Conservation (phyloP, 2,888 invertebrate genomes). For the Argyra leucocephala region DNA sequence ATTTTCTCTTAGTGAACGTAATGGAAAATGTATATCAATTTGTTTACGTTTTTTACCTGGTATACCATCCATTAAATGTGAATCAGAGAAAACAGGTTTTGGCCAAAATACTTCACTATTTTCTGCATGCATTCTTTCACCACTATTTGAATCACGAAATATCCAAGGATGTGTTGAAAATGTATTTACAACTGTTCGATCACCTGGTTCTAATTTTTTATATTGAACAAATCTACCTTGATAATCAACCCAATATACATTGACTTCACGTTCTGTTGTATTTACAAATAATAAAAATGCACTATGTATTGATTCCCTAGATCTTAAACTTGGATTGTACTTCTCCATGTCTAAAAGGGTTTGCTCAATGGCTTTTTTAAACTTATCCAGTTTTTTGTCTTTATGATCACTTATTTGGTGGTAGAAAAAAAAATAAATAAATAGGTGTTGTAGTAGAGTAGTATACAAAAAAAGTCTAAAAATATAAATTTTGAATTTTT, state of each 20-base stretch:
- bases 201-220: slow-evolving; percentile 48
- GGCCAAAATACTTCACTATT: slow-evolving; percentile 47
- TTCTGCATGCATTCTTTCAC: slow-evolving; percentile 55
- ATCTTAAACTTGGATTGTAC: slow-evolving; percentile 20
- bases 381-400: not conserved
- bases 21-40: slow-evolving; percentile 34
- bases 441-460: no score
- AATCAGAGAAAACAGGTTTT: slow-evolving; percentile 31
- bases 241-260: slow-evolving; percentile 65
- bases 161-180: slow-evolving; percentile 79
- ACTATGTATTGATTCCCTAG: slow-evolving; percentile 31
- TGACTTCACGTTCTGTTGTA: slow-evolving; percentile 45
- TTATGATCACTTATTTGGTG: not conserved
- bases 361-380: not conserved
- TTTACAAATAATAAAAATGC: slow-evolving; percentile 56
- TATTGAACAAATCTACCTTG: slow-evolving; percentile 54
- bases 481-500: no score
- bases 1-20: slow-evolving; percentile 33
- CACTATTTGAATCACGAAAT: slow-evolving; percentile 60
- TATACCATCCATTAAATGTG: slow-evolving; percentile 27
- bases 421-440: not conserved
- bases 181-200: slow-evolving; percentile 51
- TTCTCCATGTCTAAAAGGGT: not conserved
- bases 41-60: slow-evolving; percentile 28
- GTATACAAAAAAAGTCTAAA: no score